These are phyloP conservation scores for Episyrphus balteatus DNA, from an alignment of 1,140 invertebrate species.

Conservation along the genomic window DNA sequence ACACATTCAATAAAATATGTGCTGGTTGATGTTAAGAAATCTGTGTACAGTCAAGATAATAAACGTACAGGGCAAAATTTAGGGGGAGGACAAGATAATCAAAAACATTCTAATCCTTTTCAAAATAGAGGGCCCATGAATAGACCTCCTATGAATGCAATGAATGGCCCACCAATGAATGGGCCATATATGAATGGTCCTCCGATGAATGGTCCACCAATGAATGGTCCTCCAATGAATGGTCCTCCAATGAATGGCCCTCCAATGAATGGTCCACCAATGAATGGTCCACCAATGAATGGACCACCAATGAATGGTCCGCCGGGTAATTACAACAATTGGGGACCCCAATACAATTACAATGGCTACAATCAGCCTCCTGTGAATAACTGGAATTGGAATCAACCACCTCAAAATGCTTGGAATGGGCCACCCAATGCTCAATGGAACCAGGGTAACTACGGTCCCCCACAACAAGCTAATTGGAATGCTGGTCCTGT, in stretches of 20 bases:
- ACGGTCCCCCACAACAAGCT: slow-evolving; percentile 19
- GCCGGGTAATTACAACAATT: slow-evolving; percentile 16
- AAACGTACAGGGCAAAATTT: slow-evolving; percentile 41
- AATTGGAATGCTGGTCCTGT: background rate
- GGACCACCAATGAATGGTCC: slow-evolving; percentile 29
- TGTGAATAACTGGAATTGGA: slow-evolving; percentile 10
- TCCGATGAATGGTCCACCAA: slow-evolving; percentile 28
- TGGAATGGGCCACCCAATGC: slow-evolving; percentile 17
- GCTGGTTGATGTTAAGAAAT: slow-evolving; percentile 71
- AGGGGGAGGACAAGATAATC: too few relatives aligned
- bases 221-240: slow-evolving; percentile 22
- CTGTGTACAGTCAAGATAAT: slow-evolving; percentile 56
- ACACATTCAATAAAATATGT: slow-evolving; percentile 65
- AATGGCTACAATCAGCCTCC: slow-evolving; percentile 35
- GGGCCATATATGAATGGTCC: slow-evolving; percentile 32
- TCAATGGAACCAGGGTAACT: slow-evolving; percentile 1
- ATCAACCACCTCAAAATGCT: slow-evolving; percentile 22
- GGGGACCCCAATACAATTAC: slow-evolving; percentile 25
- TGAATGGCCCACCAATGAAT: slow-evolving; percentile 14
- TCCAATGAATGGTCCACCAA: slow-evolving; percentile 18
- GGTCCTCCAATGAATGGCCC: slow-evolving; percentile 25
- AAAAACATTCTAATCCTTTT: too few relatives aligned
- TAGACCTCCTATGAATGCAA: too few relatives aligned
- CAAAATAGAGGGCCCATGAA: too few relatives aligned
- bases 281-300: slow-evolving; percentile 24